These are phyloP conservation scores for Todiramphus chloris DNA, from an alignment of 2,113 vertebrate species.

Conservation along the genomic window DNA sequence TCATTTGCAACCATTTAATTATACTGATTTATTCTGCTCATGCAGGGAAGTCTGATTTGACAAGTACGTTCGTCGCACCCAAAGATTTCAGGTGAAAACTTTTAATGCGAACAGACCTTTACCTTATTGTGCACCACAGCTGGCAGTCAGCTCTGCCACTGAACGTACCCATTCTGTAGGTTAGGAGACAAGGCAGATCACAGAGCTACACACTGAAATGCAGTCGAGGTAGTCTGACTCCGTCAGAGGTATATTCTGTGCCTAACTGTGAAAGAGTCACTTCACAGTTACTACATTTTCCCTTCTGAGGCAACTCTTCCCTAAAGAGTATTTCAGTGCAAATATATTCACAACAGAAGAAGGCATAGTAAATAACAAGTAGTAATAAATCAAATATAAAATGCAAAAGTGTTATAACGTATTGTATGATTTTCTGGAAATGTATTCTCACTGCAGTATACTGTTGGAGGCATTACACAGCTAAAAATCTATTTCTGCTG, in stretches of 20 bases:
- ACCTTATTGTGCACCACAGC: not conserved
- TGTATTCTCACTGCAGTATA: not conserved
- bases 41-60: not conserved
- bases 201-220: not conserved
- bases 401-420: not conserved
- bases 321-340: conserved; percentile 1
- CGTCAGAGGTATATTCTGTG: not conserved
- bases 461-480: not conserved
- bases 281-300: conserved; percentile 16
- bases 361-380: not conserved
- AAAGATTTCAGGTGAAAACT: not conserved
- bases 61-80: not conserved
- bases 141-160: not conserved
- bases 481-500: conserved; percentile 32
- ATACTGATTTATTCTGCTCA: not conserved
- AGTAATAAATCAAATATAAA: conserved; percentile 18
- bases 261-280: not conserved
- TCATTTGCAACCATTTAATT: not conserved
- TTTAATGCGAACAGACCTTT: not conserved
- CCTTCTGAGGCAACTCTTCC: not conserved
- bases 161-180: not conserved
- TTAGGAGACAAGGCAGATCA: conserved; percentile 3
- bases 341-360: not conserved
- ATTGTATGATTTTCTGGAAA: not conserved
- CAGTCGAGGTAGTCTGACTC: not conserved